These are phyloP conservation scores for Hemibagrus wyckioides DNA, from an alignment of 2,113 vertebrate species.

Conservation along the genomic window DNA sequence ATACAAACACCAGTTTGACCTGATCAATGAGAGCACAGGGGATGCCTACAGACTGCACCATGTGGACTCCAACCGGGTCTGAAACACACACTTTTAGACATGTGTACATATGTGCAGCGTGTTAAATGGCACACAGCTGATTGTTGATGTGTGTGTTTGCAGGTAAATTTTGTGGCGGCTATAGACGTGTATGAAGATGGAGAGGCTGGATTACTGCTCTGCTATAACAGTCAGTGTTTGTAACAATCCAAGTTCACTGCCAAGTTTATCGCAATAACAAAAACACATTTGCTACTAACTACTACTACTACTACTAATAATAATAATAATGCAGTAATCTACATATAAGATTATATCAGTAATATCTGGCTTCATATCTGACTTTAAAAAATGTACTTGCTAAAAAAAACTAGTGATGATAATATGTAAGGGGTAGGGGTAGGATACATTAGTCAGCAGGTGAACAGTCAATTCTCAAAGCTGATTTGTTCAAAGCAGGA, in stretches of 20 bases:
- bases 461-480: too few relatives aligned
- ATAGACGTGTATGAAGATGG: conserved; percentile 99
- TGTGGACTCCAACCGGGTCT: conserved; percentile 89
- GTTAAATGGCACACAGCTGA: conserved; percentile 24
- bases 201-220: conserved; percentile 92
- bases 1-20: conserved; percentile 95
- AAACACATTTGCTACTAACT: not conserved
- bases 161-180: conserved; percentile 97
- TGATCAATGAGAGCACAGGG: conserved; percentile 96
- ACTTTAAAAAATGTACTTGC: not conserved
- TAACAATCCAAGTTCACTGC: not conserved
- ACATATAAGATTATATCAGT: not conserved
- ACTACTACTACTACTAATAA: not conserved
- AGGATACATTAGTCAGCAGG: too few relatives aligned
- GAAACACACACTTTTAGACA: conserved; percentile 41
- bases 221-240: conserved; percentile 93
- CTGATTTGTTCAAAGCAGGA: too few relatives aligned
- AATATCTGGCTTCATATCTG: not conserved
- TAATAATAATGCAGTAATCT: not conserved
- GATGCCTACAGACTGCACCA: conserved; percentile 91
- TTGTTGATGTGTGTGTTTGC: conserved; percentile 63
- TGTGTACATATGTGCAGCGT: not conserved
- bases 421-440: not conserved
- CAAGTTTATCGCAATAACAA: not conserved
- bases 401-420: not conserved